Conservation (phyloP, 2,888 invertebrate species). For the Scaptomyza parva region DNA sequence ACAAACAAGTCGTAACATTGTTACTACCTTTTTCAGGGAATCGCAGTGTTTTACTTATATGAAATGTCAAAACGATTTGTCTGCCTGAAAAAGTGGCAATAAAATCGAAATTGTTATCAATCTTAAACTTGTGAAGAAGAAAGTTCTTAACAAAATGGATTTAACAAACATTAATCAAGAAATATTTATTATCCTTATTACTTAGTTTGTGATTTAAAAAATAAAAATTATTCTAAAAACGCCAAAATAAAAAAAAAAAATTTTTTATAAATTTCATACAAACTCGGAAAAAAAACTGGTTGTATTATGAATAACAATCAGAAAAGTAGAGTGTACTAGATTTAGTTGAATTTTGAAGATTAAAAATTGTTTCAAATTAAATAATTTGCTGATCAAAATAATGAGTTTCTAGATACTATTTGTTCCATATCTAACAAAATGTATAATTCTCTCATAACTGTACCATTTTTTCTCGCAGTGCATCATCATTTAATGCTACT, state of each 20-base stretch:
- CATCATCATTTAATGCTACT: slow-evolving; percentile 25
- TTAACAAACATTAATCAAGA: neutral
- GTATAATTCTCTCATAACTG: neutral
- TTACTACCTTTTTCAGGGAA: slow-evolving; percentile 26
- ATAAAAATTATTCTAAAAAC: no score
- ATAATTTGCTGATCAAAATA: no score
- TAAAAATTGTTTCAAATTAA: no score
- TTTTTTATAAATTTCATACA: no score
- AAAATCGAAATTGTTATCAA: neutral
- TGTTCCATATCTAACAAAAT: neutral
- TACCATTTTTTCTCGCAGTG: slow-evolving; percentile 27
- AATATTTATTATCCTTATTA: neutral
- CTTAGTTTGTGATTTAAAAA: no score
- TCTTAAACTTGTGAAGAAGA: neutral
- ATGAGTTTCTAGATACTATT: no score
- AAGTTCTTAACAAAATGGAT: neutral
- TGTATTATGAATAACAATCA: no score
- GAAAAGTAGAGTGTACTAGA: no score
- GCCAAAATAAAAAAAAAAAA: no score
- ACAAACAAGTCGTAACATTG: slow-evolving; percentile 52
- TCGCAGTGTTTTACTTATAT: slow-evolving; percentile 1
- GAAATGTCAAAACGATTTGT: slow-evolving; percentile 4
- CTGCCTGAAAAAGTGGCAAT: neutral
- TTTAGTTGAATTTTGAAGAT: no score
- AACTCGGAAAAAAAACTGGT: no score